These are phyloP conservation scores for Metopia argyrocephala DNA, from an alignment of 2,888 invertebrate species.

Conservation along the genomic window DNA sequence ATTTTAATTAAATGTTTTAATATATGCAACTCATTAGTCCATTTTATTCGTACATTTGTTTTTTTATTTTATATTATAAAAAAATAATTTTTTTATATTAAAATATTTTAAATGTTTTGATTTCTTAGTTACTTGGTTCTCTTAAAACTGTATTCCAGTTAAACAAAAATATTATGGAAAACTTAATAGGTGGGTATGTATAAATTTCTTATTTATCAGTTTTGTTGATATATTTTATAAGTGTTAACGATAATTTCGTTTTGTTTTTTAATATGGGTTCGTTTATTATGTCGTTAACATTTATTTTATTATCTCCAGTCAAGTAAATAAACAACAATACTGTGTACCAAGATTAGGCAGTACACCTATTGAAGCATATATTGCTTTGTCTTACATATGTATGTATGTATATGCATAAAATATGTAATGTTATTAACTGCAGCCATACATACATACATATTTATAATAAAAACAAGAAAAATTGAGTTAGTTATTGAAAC, in stretches of 20 bases:
- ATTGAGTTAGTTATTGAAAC: no score
- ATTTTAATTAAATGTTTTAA: no score
- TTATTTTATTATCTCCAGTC: background rate
- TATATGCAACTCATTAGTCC: no score
- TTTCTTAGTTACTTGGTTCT: background rate
- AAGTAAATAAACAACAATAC: background rate
- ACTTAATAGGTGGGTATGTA: background rate
- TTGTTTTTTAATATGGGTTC: slow-evolving; percentile 34
- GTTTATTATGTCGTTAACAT: slow-evolving; percentile 23
- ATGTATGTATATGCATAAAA: background rate
- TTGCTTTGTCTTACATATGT: background rate
- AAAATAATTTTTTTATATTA: background rate
- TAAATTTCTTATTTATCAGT: slow-evolving; percentile 30
- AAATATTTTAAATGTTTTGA: no score
- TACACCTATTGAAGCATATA: background rate
- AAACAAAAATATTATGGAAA: background rate
- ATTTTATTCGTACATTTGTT: background rate
- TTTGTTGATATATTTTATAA: slow-evolving; percentile 7
- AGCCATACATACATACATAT: no score
- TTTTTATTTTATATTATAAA: background rate
- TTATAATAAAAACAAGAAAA: no score
- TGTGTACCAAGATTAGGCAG: background rate
- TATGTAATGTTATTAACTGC: no score
- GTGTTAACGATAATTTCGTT: slow-evolving; percentile 18
- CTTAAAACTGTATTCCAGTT: slow-evolving; percentile 24